phyloP scores from a whole-genome alignment of 2,113 vertebrate species.

The Cyprinus carpio region DNA sequence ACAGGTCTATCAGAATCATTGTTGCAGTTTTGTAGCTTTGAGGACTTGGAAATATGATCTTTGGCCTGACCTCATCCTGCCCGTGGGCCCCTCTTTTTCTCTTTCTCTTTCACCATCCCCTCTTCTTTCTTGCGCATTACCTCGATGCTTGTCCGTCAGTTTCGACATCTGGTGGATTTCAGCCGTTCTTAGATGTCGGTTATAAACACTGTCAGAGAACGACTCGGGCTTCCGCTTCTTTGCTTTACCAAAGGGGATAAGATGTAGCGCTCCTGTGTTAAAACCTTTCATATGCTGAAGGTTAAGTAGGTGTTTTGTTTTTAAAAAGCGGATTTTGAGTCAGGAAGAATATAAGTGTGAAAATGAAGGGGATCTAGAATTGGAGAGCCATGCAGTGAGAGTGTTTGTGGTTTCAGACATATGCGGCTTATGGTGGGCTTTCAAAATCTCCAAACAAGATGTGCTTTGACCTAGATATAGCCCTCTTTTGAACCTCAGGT shows the following conservation, averaged over 20 bases:
- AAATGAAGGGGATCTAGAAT: neutral
- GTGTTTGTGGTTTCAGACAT: neutral
- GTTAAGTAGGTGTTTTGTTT: slow-evolving; percentile 35
- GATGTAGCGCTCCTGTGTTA: slow-evolving; percentile 39
- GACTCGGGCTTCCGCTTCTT: slow-evolving; percentile 27
- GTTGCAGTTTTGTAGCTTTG: slow-evolving; percentile 71
- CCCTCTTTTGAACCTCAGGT: neutral
- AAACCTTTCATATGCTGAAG: slow-evolving; percentile 57
- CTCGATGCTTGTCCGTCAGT: slow-evolving; percentile 56
- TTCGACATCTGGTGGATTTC: slow-evolving; percentile 74
- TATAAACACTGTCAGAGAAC: slow-evolving; percentile 67
- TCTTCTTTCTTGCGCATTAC: neutral
- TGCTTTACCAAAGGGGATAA: slow-evolving; percentile 57
- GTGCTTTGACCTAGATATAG: neutral
- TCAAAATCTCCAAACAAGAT: slow-evolving; percentile 13
- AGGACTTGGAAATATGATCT: slow-evolving; percentile 76
- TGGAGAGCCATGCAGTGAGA: neutral
- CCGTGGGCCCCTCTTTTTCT: slow-evolving; percentile 58
- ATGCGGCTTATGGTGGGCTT: slow-evolving; percentile 19
- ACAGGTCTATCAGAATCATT: slow-evolving; percentile 77
- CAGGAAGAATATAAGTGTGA: neutral
- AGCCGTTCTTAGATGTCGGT: slow-evolving; percentile 64
- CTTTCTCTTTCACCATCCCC: slow-evolving; percentile 27
- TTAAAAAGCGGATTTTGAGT: neutral
- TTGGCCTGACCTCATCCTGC: slow-evolving; percentile 78